Percentiles rank a stretch among this genome's conserved stretches.
Conservation (phyloP, 2,113 vertebrate species). For the Apistogramma diplotaenia region DNA sequence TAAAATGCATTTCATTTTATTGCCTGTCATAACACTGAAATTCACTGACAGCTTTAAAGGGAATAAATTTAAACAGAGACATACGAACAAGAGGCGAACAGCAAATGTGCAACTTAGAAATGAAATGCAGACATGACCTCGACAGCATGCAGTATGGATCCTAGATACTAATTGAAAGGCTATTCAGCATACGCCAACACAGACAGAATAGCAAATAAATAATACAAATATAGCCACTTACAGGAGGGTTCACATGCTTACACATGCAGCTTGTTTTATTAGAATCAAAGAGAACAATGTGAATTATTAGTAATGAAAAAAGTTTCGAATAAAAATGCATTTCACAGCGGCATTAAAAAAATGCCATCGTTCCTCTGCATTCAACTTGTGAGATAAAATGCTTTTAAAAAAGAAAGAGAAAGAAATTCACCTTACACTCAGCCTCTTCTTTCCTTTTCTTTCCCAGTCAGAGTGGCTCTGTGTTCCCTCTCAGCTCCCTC, state of each 20-base stretch:
- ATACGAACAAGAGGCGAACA: neutral
- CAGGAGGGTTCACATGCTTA: neutral
- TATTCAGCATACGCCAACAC: conserved; percentile 7
- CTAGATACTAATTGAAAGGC: neutral
- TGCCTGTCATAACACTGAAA: neutral
- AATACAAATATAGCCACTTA: neutral
- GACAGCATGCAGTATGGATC: conserved; percentile 9
- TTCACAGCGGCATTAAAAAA: neutral
- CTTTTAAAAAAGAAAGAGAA: neutral
- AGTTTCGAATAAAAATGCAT: conserved; percentile 27
- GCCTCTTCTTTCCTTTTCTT: conserved; percentile 41
- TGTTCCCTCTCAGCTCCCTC: conserved; percentile 25
- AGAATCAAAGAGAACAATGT: neutral
- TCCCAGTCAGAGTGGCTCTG: conserved; percentile 38
- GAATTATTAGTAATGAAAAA: conserved; percentile 5
- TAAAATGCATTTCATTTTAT: neutral
- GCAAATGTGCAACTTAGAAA: conserved; percentile 1
- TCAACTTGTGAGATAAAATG: neutral
- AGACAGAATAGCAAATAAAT: neutral
- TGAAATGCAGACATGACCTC: conserved; percentile 2
- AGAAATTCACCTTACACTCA: conserved; percentile 44
- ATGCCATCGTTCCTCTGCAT: neutral
- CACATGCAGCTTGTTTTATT: neutral
- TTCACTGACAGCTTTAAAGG: conserved; percentile 19
- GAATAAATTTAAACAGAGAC: neutral